These are phyloP conservation scores for Whitmania pigra DNA, from an alignment of 1,140 invertebrate species.

Conservation along the genomic window DNA sequence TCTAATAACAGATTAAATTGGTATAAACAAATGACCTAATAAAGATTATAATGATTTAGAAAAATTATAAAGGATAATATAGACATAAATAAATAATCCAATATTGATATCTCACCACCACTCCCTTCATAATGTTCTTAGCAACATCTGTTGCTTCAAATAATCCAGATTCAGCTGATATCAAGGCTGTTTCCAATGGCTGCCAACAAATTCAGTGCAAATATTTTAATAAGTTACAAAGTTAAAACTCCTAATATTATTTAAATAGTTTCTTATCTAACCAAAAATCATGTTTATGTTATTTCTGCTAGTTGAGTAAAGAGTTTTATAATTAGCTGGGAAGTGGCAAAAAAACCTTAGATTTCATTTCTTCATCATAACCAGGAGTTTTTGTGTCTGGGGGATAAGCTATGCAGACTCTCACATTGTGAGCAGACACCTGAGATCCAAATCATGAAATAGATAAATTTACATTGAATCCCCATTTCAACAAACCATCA, in stretches of 20 bases:
- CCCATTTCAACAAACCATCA: not conserved
- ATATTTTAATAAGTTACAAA: not conserved
- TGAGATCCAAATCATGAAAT: constrained; percentile 30
- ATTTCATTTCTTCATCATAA: constrained; percentile 67
- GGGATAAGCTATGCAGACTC: constrained; percentile 73
- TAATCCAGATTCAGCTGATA: constrained; percentile 65
- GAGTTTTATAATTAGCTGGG: not conserved
- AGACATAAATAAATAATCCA: not conserved
- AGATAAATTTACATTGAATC: not conserved
- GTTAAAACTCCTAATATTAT: not conserved
- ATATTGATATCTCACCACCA: constrained; percentile 51
- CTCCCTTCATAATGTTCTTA: constrained; percentile 61
- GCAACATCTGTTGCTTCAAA: constrained; percentile 67
- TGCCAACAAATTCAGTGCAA: constrained; percentile 29
- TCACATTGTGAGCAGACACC: constrained; percentile 63
- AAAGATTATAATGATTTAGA: too few species aligned
- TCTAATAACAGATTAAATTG: too few species aligned
- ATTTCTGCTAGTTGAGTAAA: too few species aligned
- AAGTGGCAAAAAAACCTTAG: constrained; percentile 46
- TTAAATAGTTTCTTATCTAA: not conserved
- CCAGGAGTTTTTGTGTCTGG: constrained; percentile 97
- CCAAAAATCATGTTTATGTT: too few species aligned
- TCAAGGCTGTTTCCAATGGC: constrained; percentile 74
- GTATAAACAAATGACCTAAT: too few species aligned
- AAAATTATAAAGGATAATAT: too few species aligned